Evolutionary conservation across 2,797 vertebrate genomes (phyloP).

Genomic region (Sibirionetta formosa): DNA sequence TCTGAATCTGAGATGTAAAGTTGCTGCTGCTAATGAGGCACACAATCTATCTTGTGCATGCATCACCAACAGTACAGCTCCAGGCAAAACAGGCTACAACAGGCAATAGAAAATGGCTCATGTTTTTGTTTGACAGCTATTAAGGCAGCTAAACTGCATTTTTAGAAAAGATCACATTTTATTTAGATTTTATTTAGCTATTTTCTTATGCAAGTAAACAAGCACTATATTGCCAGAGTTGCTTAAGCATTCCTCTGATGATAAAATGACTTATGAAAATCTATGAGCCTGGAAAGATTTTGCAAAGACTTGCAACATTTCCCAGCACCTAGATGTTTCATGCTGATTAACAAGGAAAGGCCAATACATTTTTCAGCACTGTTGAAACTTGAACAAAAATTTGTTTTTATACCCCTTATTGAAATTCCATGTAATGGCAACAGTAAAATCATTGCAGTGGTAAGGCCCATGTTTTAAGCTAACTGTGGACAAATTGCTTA

Average conservation of each 20-base stretch:
- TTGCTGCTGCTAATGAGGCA: constrained; percentile 19
- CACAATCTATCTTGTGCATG: neutral
- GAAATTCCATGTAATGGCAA: neutral
- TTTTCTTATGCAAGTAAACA: constrained; percentile 23
- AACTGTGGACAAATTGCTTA: neutral
- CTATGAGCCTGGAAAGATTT: neutral
- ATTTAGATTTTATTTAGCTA: constrained; percentile 54
- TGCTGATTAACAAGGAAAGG: neutral
- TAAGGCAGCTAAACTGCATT: constrained; percentile 40
- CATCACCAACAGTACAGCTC: neutral
- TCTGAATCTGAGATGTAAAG: constrained; percentile 34
- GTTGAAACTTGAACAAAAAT: neutral
- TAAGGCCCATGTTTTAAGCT: neutral
- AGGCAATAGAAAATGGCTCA: neutral
- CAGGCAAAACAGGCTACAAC: constrained; percentile 39
- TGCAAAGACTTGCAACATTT: neutral
- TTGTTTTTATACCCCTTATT: neutral
- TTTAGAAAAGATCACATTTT: constrained; percentile 19
- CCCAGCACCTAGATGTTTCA: neutral
- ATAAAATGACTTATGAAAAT: neutral
- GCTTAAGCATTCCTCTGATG: neutral
- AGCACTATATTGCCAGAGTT: neutral
- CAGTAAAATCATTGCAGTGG: fast-evolving
- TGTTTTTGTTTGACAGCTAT: constrained; percentile 51
- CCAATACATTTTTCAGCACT: neutral